A percentile compares a stretch with the other conserved stretches of the same genome.
These are phyloP conservation scores for Hydractinia symbiolongicarpus DNA, from an alignment of 30 jellyfish, hydroid and myxozoan species.

Conservation along the genomic window DNA sequence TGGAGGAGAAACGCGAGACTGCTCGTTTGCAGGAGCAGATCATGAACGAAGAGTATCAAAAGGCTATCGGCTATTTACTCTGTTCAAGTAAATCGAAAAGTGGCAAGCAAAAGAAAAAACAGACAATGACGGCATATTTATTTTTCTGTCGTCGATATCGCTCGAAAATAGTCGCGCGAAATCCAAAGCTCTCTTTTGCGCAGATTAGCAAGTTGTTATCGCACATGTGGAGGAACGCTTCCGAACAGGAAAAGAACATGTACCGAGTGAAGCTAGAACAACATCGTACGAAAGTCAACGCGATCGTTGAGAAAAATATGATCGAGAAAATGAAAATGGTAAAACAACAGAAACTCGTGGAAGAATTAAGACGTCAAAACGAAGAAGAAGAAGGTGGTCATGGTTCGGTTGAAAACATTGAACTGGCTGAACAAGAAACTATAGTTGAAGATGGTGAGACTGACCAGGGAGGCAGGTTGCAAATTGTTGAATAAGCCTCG, in stretches of 20 bases:
- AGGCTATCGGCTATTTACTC: slow-evolving; percentile 39
- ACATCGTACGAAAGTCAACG: slow-evolving; percentile 81
- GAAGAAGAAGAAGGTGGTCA: slow-evolving; percentile 13
- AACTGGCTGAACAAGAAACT: background rate
- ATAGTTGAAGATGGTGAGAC: background rate
- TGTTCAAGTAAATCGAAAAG: slow-evolving; percentile 42
- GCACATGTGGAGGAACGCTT: slow-evolving; percentile 53
- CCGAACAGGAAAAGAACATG: slow-evolving; percentile 49
- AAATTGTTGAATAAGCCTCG: too few relatives aligned
- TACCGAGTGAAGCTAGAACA: slow-evolving; percentile 74
- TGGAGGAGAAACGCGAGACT: slow-evolving; percentile 30
- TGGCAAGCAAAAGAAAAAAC: slow-evolving; percentile 81
- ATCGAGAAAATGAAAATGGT: slow-evolving; percentile 43
- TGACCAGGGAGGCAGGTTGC: slow-evolving; percentile 1
- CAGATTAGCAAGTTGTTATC: slow-evolving; percentile 37
- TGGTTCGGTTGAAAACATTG: background rate
- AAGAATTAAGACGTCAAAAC: slow-evolving; percentile 12
- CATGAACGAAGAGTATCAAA: slow-evolving; percentile 45
- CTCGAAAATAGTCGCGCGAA: slow-evolving; percentile 37
- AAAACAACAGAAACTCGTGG: slow-evolving; percentile 34
- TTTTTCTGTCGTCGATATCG: slow-evolving; percentile 45
- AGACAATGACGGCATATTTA: slow-evolving; percentile 77
- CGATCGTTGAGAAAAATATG: slow-evolving; percentile 46
- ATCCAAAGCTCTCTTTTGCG: slow-evolving; percentile 43
- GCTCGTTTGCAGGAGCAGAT: slow-evolving; percentile 24